Evolutionary conservation across 2,113 vertebrate genomes (phyloP).

Genomic region (Enhydra lutris): DNA sequence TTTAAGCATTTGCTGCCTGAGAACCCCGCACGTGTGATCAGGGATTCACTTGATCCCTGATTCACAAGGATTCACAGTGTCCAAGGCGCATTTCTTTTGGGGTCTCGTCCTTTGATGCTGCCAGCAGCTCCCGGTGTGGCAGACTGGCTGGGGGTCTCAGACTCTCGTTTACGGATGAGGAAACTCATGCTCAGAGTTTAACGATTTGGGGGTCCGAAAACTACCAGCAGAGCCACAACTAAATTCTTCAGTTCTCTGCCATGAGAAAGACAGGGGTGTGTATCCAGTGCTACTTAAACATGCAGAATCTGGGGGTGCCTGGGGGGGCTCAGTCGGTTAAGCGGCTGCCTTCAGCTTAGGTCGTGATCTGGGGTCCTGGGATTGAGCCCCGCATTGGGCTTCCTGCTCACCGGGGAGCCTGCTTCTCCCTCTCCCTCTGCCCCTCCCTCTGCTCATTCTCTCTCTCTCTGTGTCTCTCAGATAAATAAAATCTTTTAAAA

Average conservation of each 20-base stretch:
- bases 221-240: not conserved
- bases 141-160: not conserved
- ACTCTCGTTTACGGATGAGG: not conserved
- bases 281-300: not conserved
- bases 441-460: not conserved
- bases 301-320: not conserved
- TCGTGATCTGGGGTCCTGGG: not conserved
- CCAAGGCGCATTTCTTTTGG: conserved; percentile 16
- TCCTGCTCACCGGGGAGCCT: not conserved
- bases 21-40: not conserved
- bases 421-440: not conserved
- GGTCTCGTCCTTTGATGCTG: not conserved
- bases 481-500: not conserved
- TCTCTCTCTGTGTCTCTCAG: not conserved
- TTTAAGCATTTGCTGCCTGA: conserved; percentile 9
- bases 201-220: not conserved
- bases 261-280: not conserved
- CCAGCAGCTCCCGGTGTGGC: not conserved
- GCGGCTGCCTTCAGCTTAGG: not conserved
- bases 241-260: not conserved
- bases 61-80: not conserved
- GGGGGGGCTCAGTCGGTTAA: not conserved
- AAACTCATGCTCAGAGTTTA: conserved; percentile 35
- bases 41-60: too few relatives aligned
- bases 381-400: not conserved